Evolutionary conservation across 2,113 vertebrate genomes (phyloP).

Genomic region (Melozone crissalis): DNA sequence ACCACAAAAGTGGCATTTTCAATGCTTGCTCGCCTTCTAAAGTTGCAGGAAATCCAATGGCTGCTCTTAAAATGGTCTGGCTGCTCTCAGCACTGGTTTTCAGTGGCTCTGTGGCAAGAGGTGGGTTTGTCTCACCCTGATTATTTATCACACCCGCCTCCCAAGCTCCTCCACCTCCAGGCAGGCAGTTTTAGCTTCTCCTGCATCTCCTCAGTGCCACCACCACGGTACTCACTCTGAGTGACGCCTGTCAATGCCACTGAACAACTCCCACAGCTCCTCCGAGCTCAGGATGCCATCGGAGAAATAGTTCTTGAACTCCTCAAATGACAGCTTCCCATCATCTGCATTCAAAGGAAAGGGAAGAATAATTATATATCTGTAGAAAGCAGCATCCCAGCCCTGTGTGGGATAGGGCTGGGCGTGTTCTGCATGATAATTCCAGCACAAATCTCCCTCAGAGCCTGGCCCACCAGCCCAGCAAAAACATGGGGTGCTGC

Average conservation of each 20-base stretch:
- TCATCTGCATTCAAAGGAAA: conserved; percentile 82
- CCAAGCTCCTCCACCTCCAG: background rate
- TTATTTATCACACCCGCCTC: conserved; percentile 22
- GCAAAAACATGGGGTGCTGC: background rate
- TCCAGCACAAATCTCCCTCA: background rate
- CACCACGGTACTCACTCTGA: conserved; percentile 79
- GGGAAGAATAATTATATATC: conserved; percentile 17
- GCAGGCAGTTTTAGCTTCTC: background rate
- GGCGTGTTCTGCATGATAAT: background rate
- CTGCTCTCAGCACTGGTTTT: background rate
- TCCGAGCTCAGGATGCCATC: conserved; percentile 90
- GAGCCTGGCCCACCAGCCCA: background rate
- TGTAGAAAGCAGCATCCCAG: background rate
- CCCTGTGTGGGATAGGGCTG: background rate
- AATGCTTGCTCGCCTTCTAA: background rate
- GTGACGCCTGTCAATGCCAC: conserved; percentile 84
- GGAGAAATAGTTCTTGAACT: conserved; percentile 94
- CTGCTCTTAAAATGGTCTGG: background rate
- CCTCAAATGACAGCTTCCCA: conserved; percentile 94
- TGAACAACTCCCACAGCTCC: conserved; percentile 92
- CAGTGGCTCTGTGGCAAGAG: background rate
- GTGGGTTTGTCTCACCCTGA: conserved; percentile 10
- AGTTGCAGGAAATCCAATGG: background rate
- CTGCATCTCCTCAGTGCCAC: background rate
- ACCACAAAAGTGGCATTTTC: background rate